Conservation (phyloP, 2,888 invertebrate species). For the Nemurella pictetii region DNA sequence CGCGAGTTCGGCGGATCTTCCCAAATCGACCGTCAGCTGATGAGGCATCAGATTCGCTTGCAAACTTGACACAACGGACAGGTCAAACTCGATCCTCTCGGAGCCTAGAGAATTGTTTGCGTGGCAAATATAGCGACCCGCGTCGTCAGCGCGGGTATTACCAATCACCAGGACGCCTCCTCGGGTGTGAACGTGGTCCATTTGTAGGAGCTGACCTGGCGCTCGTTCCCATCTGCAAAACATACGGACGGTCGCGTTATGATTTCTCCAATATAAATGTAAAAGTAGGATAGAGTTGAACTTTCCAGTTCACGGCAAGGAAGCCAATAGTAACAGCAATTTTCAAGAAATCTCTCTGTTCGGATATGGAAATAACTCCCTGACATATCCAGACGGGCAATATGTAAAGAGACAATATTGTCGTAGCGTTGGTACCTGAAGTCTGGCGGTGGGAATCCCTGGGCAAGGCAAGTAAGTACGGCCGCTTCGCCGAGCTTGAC, state of each 20-base stretch:
- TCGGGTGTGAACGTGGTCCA: conserved; percentile 50
- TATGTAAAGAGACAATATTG: no score
- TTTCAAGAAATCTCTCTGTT: background rate
- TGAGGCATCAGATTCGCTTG: conserved; percentile 49
- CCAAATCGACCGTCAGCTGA: conserved; percentile 54
- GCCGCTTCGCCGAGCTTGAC: conserved; percentile 54
- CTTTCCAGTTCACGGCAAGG: background rate
- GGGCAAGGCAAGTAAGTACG: conserved; percentile 56
- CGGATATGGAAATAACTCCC: background rate
- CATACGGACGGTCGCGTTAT: background rate
- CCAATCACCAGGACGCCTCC: conserved; percentile 50
- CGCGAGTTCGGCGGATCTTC: conserved; percentile 51
- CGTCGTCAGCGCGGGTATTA: conserved; percentile 44
- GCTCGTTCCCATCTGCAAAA: conserved; percentile 13
- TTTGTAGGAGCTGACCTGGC: conserved; percentile 2
- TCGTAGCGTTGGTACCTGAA: conserved; percentile 36
- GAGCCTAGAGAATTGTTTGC: conserved; percentile 45
- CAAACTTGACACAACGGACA: conserved; percentile 51
- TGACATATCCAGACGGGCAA: background rate
- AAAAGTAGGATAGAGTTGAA: background rate
- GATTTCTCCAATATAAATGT: background rate
- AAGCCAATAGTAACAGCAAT: background rate
- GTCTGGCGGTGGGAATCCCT: conserved; percentile 54
- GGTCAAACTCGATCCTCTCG: conserved; percentile 48
- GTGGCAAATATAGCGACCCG: conserved; percentile 44